phyloP scores from a whole-genome alignment of 37 sponge, comb jelly and placozoan genomes.

The Cliona cf. orientalis region DNA sequence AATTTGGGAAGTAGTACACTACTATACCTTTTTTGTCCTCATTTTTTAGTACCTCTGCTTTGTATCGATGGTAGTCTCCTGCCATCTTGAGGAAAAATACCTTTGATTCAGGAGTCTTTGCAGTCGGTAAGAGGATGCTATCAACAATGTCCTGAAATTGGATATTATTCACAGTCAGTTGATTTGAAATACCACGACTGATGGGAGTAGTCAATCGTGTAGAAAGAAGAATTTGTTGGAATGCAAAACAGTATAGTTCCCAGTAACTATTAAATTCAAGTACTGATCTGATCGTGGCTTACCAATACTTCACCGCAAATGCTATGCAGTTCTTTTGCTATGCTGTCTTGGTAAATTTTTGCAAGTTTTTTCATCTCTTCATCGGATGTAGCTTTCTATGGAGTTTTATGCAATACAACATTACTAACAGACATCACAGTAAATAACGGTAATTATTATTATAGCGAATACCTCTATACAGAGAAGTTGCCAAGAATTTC shows the following conservation, averaged over 20 bases:
- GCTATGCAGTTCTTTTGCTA: conserved; percentile 72
- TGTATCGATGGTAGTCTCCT: conserved; percentile 94
- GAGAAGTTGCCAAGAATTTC: conserved; percentile 74
- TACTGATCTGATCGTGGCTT: background rate
- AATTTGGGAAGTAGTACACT: no score
- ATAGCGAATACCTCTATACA: no score
- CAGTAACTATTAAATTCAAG: background rate
- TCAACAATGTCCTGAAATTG: conserved; percentile 55
- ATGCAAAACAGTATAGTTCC: background rate
- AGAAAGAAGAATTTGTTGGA: background rate
- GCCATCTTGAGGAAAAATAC: conserved; percentile 97
- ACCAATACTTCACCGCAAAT: conserved; percentile 88
- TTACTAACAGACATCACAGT: no score
- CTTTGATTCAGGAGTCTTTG: conserved; percentile 31
- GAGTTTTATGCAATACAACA: no score
- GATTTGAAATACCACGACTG: no score
- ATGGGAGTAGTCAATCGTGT: no score
- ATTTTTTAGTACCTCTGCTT: conserved; percentile 75
- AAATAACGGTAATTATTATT: no score
- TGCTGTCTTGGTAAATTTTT: conserved; percentile 54
- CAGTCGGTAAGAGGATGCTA: conserved; percentile 47
- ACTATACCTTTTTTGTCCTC: no score
- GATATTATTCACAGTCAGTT: no score
- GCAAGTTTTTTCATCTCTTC: conserved; percentile 60
- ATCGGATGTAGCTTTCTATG: no score